Percentiles rank a stretch among this genome's conserved stretches.
phyloP scores from a whole-genome alignment of 2,888 invertebrate genomes.

The Diaperis boleti region DNA sequence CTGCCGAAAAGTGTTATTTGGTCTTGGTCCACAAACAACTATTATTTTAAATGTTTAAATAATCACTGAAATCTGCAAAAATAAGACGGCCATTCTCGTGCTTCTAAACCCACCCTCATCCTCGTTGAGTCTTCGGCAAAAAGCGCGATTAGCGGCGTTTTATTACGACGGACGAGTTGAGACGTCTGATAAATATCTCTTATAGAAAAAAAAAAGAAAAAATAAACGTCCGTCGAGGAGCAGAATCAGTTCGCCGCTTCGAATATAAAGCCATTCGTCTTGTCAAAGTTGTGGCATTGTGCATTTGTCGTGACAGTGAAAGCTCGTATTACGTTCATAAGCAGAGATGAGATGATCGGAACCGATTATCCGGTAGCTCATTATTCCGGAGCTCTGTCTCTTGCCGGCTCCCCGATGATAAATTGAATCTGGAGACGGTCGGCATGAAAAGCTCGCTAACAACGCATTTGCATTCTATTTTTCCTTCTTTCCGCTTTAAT shows the following conservation, averaged over 20 bases:
- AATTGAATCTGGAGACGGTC: conserved; percentile 49
- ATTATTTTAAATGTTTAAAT: no score
- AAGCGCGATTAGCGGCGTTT: background rate
- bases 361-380: conserved; percentile 49
- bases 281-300: conserved; percentile 40
- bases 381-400: conserved; percentile 47
- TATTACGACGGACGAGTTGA: conserved; percentile 1
- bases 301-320: conserved; percentile 43
- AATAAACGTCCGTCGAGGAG: background rate
- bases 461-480: conserved; percentile 52
- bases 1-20: no score
- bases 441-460: conserved; percentile 47
- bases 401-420: conserved; percentile 46
- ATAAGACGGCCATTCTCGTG: background rate
- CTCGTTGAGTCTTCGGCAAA: no score
- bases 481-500: conserved; percentile 46
- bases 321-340: conserved; percentile 45
- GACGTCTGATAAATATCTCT: conserved; percentile 6
- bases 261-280: conserved; percentile 37
- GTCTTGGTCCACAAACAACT: no score
- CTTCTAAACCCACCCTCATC: no score
- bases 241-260: background rate
- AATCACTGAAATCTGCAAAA: no score
- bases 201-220: no score
- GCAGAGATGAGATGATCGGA: conserved; percentile 49